Conservation (phyloP, 2,797 vertebrate species). For the Otolemur crassicaudatus region DNA sequence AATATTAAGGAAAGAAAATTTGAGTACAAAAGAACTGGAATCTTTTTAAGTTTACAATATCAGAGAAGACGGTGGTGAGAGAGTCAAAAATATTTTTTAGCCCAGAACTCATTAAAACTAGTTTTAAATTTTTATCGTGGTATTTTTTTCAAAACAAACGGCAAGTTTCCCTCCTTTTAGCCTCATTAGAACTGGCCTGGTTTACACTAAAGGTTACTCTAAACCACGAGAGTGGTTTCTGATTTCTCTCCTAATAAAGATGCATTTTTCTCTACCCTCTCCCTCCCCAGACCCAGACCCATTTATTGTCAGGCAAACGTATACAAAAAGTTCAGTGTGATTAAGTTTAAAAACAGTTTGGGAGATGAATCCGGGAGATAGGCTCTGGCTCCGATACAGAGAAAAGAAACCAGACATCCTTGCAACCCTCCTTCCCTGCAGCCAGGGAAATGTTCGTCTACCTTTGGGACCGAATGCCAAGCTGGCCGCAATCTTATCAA, state of each 20-base stretch:
- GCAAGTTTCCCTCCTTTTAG: constrained; percentile 30
- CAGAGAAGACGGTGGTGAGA: background rate
- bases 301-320: constrained; percentile 80
- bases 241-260: constrained; percentile 77
- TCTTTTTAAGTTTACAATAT: constrained; percentile 20
- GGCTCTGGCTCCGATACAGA: constrained; percentile 60
- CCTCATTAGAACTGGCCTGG: background rate
- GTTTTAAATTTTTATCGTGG: constrained; percentile 37
- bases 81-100: constrained; percentile 7
- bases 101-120: background rate
- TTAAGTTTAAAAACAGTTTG: constrained; percentile 78
- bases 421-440: constrained; percentile 16
- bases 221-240: constrained; percentile 73
- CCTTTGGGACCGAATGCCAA: constrained; percentile 75
- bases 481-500: constrained; percentile 81
- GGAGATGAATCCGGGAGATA: constrained; percentile 77
- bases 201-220: constrained; percentile 25
- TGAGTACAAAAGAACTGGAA: background rate
- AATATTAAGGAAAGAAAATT: background rate
- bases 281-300: constrained; percentile 38
- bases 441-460: constrained; percentile 76
- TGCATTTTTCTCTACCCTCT: background rate
- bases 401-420: constrained; percentile 83
- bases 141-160: constrained; percentile 23
- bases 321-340: constrained; percentile 75